These are phyloP conservation scores for Melopsittacus undulatus DNA, from an alignment of 2,797 vertebrate genomes.

Conservation along the genomic window DNA sequence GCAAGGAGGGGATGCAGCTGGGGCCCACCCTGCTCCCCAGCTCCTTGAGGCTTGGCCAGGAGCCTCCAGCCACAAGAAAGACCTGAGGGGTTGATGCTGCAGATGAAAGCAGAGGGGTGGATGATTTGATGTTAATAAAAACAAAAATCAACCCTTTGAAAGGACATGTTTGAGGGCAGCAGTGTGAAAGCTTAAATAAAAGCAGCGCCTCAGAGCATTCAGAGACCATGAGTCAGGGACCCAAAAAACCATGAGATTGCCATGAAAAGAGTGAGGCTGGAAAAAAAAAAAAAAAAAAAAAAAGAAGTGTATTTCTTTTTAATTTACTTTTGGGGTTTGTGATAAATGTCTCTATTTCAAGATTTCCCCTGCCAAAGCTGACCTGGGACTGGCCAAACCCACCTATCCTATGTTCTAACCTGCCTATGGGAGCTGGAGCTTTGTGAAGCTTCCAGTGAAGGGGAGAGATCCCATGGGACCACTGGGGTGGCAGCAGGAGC, in stretches of 20 bases:
- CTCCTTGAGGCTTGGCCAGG: neutral
- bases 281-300: neutral
- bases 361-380: neutral
- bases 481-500: neutral
- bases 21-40: fast-evolving
- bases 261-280: neutral
- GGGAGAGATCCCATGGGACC: neutral
- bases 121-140: neutral
- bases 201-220: neutral
- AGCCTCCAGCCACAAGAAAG: neutral
- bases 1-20: neutral
- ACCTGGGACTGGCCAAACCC: neutral
- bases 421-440: neutral
- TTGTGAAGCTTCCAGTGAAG: neutral
- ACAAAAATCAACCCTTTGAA: neutral
- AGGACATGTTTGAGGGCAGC: neutral
- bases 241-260: neutral
- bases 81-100: neutral
- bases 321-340: neutral
- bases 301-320: neutral
- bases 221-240: neutral
- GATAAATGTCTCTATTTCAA: neutral
- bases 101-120: neutral
- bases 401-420: fast-evolving
- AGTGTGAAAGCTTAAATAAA: neutral